Base-by-base conservation (phyloP, 2,113 vertebrate species). In the Bambusicola thoracicus region DNA sequence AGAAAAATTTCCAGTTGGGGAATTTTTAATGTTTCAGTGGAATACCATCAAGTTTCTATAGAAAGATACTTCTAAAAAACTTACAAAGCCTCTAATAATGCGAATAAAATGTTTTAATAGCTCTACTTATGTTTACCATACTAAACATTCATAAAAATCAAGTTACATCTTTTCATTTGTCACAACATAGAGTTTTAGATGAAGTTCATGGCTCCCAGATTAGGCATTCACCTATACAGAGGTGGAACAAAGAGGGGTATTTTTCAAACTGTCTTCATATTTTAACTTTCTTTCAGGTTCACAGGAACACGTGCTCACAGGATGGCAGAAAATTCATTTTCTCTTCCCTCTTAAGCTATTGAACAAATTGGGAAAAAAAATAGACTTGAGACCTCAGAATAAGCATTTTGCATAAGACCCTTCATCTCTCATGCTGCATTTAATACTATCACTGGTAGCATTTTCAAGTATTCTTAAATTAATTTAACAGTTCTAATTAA, bases 311-410 rank as follows among this genome's bases (percentile, higher is more conserved):
- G 25, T 51, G 51, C 29, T 41, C 6, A 3, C 34, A 40, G 15
- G 15, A 44, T n/a, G 34, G 34, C 43, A 90, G 56, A 94, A 92
- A 83, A 83, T 8, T 6, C 83, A 86, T 74, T 59, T 70, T 81
- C 68, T 93, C 41, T 86, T 90, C 56, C 20, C 22, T 67, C 8
- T 48, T 58, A 36, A 88, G 30, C 76, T 53, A 15, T 17, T 30
- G 16, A 69, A 13, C 6, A 17, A 69, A 66, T 1, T 34, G 30
- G 46, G 58, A 84, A 62, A 40, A 66, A 46, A 66, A 10, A 4
- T 59, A 22, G 30, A 56, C 40, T 46, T 21, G 22, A 58, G 16
- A 72, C n/a, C 11, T 75, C 66, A 77, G 25, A 36, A 0, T 0
- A 66, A 58, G 11, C 12, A 67, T 58, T 59, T 43, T 36, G 38